phyloP scores from a whole-genome alignment of 2,113 vertebrate genomes.

The Nibea coibor region DNA sequence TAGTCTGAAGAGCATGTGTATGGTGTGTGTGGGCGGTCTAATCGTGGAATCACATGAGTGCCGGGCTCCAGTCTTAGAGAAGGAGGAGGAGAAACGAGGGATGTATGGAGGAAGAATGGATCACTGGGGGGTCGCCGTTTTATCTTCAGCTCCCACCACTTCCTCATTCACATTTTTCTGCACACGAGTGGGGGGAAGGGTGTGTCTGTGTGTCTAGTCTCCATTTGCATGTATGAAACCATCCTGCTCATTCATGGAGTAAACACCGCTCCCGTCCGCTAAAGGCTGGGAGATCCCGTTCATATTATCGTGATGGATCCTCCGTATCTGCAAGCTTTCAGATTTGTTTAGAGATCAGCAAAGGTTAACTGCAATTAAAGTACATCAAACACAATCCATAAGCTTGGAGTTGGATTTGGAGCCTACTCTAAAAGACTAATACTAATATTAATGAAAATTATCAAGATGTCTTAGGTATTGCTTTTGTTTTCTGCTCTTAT shows the following conservation, averaged over 20 bases:
- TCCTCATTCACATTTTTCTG: slow-evolving; percentile 75
- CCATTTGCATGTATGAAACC: slow-evolving; percentile 44
- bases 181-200: slow-evolving; percentile 67
- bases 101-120: slow-evolving; percentile 15
- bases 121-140: slow-evolving; percentile 30
- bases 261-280: slow-evolving; percentile 1
- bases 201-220: slow-evolving; percentile 47
- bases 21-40: slow-evolving; percentile 58
- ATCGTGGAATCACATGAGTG: slow-evolving; percentile 52
- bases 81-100: slow-evolving; percentile 19
- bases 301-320: slow-evolving; percentile 40
- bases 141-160: slow-evolving; percentile 47
- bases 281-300: slow-evolving; percentile 21
- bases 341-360: slow-evolving; percentile 27
- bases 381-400: slow-evolving; percentile 12
- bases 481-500: neutral
- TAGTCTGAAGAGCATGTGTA: slow-evolving; percentile 47
- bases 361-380: slow-evolving; percentile 12
- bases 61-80: slow-evolving; percentile 12
- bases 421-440: slow-evolving; percentile 3
- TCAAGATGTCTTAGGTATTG: neutral
- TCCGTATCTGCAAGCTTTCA: slow-evolving; percentile 25
- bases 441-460: neutral
- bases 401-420: neutral
- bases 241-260: slow-evolving; percentile 57